A percentile compares a stretch with the other conserved stretches of the same genome.
phyloP scores from a whole-genome alignment of 2,797 vertebrate genomes.

The Chromobotia macracanthus region DNA sequence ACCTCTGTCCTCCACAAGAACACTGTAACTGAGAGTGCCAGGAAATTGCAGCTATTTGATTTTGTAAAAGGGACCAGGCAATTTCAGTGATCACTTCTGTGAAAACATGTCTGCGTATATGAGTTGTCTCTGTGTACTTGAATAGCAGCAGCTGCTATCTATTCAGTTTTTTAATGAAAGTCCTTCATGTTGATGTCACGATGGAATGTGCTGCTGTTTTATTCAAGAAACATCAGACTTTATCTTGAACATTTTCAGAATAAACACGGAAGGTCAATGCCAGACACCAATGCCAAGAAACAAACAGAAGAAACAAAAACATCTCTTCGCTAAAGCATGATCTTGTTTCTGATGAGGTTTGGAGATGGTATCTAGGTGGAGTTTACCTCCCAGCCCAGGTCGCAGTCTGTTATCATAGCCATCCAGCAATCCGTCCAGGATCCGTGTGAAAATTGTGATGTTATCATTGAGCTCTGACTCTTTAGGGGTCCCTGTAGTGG shows the following conservation, averaged over 20 bases:
- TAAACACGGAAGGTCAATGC: conserved; percentile 21
- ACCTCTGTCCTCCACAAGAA: conserved; percentile 22
- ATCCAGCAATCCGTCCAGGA: conserved; percentile 89
- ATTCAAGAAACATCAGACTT: conserved; percentile 9
- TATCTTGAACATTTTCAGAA: conserved; percentile 32
- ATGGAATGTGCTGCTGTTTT: conserved; percentile 33
- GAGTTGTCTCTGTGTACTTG: conserved; percentile 33
- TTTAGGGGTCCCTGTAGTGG: conserved; percentile 82
- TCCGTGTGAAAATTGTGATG: conserved; percentile 94
- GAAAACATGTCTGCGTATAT: conserved; percentile 43
- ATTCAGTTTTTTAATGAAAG: conserved; percentile 1
- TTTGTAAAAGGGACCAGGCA: conserved; percentile 54
- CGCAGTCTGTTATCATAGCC: conserved; percentile 93
- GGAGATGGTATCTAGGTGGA: neutral
- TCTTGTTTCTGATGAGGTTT: neutral
- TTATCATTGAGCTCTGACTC: conserved; percentile 89
- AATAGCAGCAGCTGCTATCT: conserved; percentile 29
- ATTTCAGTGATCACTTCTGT: conserved; percentile 52
- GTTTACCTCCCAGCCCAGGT: conserved; percentile 89
- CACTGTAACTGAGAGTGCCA: conserved; percentile 38
- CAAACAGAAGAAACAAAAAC: neutral
- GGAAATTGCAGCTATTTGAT: conserved; percentile 56
- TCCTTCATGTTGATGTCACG: conserved; percentile 41
- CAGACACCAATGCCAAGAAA: neutral
- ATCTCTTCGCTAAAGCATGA: neutral